These are phyloP conservation scores for Linnaemya tessellans DNA, from an alignment of 2,888 invertebrate genomes.

Conservation along the genomic window DNA sequence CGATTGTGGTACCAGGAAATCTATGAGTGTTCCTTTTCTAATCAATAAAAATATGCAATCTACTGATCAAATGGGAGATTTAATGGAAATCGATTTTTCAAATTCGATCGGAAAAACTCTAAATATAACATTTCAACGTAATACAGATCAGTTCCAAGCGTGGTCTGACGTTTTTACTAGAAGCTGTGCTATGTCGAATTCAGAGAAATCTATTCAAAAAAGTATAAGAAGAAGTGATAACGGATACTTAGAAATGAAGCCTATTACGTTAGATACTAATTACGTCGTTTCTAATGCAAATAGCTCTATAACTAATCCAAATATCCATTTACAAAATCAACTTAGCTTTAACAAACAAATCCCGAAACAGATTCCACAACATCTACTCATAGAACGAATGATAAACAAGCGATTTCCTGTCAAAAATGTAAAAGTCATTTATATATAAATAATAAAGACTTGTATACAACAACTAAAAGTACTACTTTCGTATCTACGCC, in stretches of 20 bases:
- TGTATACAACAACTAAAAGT: not conserved
- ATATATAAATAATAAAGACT: not conserved
- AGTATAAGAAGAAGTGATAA: slow-evolving; percentile 74
- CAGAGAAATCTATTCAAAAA: slow-evolving; percentile 27
- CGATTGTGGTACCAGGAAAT: slow-evolving; percentile 84
- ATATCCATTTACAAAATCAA: not conserved
- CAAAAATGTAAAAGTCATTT: not conserved
- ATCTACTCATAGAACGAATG: not conserved
- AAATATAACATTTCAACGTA: not conserved
- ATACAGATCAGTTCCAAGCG: slow-evolving; percentile 23
- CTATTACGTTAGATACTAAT: slow-evolving; percentile 69
- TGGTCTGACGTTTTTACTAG: not conserved
- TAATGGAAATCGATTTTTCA: slow-evolving; percentile 92
- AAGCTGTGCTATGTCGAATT: slow-evolving; percentile 24
- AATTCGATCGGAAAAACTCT: slow-evolving; percentile 74
- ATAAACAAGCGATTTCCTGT: not conserved
- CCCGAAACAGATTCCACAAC: not conserved
- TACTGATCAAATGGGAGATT: slow-evolving; percentile 88
- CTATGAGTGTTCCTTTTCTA: slow-evolving; percentile 88
- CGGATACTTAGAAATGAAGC: slow-evolving; percentile 87
- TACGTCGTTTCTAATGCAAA: not conserved
- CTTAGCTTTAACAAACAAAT: not conserved
- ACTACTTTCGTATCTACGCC: no score
- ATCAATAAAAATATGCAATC: slow-evolving; percentile 84
- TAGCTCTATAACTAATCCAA: not conserved